Conservation (phyloP, 2,113 vertebrate species). For the Gymnarchus niloticus region DNA sequence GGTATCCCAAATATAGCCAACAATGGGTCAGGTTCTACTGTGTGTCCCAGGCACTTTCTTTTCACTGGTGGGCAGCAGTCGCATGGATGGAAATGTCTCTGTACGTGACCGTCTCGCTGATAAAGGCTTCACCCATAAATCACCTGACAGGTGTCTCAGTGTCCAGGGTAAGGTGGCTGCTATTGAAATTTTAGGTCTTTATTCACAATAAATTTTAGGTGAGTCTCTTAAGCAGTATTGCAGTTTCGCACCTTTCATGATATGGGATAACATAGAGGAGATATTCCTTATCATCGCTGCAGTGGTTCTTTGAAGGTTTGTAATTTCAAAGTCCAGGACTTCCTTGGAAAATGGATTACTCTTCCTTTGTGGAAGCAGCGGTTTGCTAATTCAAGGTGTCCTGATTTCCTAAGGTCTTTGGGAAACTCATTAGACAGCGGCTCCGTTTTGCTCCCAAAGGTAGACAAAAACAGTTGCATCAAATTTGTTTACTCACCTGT, state of each 20-base stretch:
- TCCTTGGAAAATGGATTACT: conserved; percentile 6
- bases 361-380: neutral
- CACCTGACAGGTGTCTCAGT: neutral
- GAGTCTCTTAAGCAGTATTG: neutral
- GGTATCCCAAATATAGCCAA: too few relatives aligned
- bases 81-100: neutral
- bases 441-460: neutral
- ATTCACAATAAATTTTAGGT: neutral
- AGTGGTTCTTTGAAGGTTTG: neutral
- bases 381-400: neutral
- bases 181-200: neutral
- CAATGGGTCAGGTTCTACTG: too few relatives aligned
- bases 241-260: neutral
- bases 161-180: neutral
- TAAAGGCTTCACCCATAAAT: conserved; percentile 8
- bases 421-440: conserved; percentile 34
- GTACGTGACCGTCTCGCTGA: neutral
- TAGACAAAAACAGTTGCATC: neutral
- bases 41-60: conserved; percentile 11
- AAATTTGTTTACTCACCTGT: neutral
- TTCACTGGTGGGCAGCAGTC: conserved; percentile 24
- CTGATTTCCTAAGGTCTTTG: conserved; percentile 10
- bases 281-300: neutral
- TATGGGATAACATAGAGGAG: neutral
- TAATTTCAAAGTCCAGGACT: neutral